These are phyloP conservation scores for Neosilurus hyrtlii DNA, from an alignment of 2,797 vertebrate genomes.

Conservation along the genomic window DNA sequence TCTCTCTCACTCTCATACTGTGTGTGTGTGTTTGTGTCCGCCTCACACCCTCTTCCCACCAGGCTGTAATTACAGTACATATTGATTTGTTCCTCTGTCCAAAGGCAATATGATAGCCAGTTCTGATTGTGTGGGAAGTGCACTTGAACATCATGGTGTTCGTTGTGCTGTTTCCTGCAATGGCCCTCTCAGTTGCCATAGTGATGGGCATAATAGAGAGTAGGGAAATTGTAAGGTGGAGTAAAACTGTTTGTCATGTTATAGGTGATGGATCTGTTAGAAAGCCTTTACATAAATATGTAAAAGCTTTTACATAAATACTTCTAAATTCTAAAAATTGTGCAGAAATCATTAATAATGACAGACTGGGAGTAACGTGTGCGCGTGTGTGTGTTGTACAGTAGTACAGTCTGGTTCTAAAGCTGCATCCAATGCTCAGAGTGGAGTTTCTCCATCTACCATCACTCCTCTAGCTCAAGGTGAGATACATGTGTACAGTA, in stretches of 20 bases:
- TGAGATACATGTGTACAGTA: constrained; percentile 1
- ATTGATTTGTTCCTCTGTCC: constrained; percentile 27
- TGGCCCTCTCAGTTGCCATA: constrained; percentile 40
- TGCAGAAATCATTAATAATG: not conserved
- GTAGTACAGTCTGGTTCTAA: constrained; percentile 82
- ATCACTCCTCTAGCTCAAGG: constrained; percentile 59
- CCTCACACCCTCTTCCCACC: not conserved
- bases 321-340: not conserved
- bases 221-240: not conserved
- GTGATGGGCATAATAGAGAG: constrained; percentile 34
- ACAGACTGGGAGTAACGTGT: not conserved
- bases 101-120: constrained; percentile 27
- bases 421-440: constrained; percentile 68
- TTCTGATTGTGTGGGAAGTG: constrained; percentile 13
- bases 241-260: not conserved
- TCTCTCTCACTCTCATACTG: too few species aligned
- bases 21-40: too few species aligned
- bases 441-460: constrained; percentile 62
- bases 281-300: not conserved
- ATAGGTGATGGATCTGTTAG: not conserved
- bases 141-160: constrained; percentile 27
- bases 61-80: constrained; percentile 31
- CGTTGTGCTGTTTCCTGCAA: constrained; percentile 34
- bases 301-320: not conserved
- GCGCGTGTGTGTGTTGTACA: constrained; percentile 48